phyloP scores from a whole-genome alignment of 2,797 vertebrate species.

The Pipistrellus pygmaeus region DNA sequence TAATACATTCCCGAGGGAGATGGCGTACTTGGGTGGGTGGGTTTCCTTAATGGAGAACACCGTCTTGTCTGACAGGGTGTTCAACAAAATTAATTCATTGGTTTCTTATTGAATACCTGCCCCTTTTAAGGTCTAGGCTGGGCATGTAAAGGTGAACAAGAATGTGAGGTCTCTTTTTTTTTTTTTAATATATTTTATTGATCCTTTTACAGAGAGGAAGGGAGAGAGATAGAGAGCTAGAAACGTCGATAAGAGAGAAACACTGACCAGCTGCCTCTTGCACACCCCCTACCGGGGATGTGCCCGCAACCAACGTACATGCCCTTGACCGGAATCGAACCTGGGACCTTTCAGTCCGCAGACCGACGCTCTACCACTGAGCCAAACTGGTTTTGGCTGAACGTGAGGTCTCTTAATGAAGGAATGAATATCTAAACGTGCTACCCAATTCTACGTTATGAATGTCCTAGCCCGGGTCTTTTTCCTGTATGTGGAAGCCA shows the following conservation, averaged over 20 bases:
- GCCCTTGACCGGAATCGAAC: too few species aligned
- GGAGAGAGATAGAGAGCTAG: too few species aligned
- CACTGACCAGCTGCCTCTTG: too few species aligned
- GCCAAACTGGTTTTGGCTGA: too few species aligned
- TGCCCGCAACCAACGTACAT: too few species aligned
- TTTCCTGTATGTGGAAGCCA: not conserved
- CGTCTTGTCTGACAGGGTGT: not conserved
- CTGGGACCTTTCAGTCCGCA: too few species aligned
- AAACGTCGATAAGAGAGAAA: too few species aligned
- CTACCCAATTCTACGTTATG: not conserved
- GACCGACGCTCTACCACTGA: too few species aligned
- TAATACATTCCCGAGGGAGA: not conserved
- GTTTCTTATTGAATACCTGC: not conserved
- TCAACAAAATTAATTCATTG: not conserved
- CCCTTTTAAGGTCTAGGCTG: slow-evolving; percentile 10
- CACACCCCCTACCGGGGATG: too few species aligned
- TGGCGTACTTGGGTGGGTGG: not conserved
- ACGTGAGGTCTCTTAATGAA: not conserved
- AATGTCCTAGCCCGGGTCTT: not conserved
- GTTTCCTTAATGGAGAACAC: slow-evolving; percentile 5
- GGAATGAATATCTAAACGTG: not conserved
- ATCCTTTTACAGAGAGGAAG: too few species aligned
- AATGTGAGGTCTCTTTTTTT: not conserved
- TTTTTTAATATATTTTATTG: too few species aligned
- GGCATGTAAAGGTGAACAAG: not conserved